These are phyloP conservation scores for Rapana venosa DNA, from an alignment of 2,888 invertebrate genomes.

Conservation along the genomic window DNA sequence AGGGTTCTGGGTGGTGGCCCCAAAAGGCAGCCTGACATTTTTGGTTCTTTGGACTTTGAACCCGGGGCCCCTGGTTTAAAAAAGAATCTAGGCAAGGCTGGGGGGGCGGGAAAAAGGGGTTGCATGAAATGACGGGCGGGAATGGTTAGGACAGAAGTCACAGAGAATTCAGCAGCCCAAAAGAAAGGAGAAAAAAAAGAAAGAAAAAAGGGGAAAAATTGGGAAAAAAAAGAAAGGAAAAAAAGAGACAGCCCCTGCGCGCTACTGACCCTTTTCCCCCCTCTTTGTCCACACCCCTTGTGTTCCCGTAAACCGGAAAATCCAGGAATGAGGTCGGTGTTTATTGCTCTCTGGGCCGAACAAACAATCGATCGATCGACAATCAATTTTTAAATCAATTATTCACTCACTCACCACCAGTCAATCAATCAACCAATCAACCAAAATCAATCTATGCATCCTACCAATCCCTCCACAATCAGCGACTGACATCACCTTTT, in stretches of 20 bases:
- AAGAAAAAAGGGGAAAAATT: not conserved
- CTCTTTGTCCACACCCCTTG: not conserved
- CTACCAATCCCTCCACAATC: no score
- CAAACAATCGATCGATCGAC: not conserved
- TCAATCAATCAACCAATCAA: not conserved
- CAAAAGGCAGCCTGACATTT: no score
- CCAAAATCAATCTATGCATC: no score
- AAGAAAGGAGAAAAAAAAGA: not conserved
- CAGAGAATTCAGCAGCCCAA: no score
- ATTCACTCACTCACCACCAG: not conserved
- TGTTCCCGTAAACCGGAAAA: constrained; percentile 14
- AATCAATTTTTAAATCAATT: not conserved
- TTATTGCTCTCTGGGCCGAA: constrained; percentile 26
- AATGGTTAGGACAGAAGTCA: no score
- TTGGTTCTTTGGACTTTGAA: no score
- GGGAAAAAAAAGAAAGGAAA: not conserved
- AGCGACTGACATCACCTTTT: no score
- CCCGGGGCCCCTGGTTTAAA: no score
- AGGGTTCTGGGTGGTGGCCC: no score
- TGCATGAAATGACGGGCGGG: not conserved
- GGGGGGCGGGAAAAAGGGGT: no score
- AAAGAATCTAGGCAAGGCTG: no score
- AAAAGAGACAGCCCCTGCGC: not conserved
- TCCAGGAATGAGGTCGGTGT: constrained; percentile 26
- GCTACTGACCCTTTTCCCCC: not conserved